phyloP scores from a whole-genome alignment of 2,888 invertebrate species.

The Augiades crinisus region DNA sequence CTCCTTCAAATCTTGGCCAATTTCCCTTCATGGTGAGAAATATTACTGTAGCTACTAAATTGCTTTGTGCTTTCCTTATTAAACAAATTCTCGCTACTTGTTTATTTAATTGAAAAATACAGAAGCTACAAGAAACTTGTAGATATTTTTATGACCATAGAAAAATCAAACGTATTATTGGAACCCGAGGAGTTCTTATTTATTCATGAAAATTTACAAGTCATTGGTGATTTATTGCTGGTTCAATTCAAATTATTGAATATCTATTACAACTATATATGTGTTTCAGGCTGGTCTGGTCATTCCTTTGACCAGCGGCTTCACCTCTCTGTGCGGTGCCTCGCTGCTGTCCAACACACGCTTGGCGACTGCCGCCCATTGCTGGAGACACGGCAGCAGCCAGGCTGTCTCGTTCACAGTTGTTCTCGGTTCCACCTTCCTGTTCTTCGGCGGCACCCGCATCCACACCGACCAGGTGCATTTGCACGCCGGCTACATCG shows the following conservation, averaged over 20 bases:
- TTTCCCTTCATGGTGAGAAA: slow-evolving; percentile 13
- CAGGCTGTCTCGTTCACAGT: slow-evolving; percentile 41
- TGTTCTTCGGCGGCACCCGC: slow-evolving; percentile 41
- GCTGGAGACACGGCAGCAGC: slow-evolving; percentile 39
- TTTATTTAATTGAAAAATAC: too few relatives aligned
- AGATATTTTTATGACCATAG: too few relatives aligned
- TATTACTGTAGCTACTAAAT: too few relatives aligned
- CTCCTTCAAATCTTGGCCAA: slow-evolving; percentile 33
- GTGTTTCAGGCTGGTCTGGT: slow-evolving; percentile 28
- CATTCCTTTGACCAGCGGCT: slow-evolving; percentile 35
- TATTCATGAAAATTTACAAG: too few relatives aligned
- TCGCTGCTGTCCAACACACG: slow-evolving; percentile 39
- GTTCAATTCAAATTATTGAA: too few relatives aligned
- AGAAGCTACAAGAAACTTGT: too few relatives aligned
- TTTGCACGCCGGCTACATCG: slow-evolving; percentile 40
- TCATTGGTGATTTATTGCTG: too few relatives aligned
- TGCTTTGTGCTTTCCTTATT: too few relatives aligned
- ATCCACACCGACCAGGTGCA: slow-evolving; percentile 37
- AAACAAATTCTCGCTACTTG: too few relatives aligned
- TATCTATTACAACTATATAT: neutral
- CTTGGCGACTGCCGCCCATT: slow-evolving; percentile 44
- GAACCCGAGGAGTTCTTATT: too few relatives aligned
- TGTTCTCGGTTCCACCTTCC: slow-evolving; percentile 39
- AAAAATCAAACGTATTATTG: too few relatives aligned
- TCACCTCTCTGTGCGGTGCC: slow-evolving; percentile 42